A percentile compares a stretch with the other conserved stretches of the same genome.
These are phyloP conservation scores for Steinernema feltiae DNA, from an alignment of 1,140 invertebrate genomes.

Conservation along the genomic window DNA sequence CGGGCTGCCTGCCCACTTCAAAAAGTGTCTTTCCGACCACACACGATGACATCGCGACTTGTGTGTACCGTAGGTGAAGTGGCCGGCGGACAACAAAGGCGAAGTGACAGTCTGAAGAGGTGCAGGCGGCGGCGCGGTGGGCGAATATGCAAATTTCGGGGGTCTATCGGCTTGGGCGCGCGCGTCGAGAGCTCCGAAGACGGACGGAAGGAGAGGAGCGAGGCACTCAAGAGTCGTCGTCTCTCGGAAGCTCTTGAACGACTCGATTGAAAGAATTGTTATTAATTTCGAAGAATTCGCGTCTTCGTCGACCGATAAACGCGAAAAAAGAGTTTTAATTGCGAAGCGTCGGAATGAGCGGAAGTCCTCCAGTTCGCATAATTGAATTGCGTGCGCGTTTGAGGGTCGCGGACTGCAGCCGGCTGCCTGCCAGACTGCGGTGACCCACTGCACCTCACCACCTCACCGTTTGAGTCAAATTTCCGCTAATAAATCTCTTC, in stretches of 20 bases:
- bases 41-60: neutral
- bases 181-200: neutral
- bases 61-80: neutral
- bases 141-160: neutral
- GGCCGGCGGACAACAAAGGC: neutral
- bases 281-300: conserved; percentile 13
- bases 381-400: neutral
- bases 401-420: too few relatives aligned
- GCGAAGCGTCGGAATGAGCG: neutral
- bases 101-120: conserved; percentile 7
- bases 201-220: too few relatives aligned
- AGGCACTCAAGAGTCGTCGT: neutral
- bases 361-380: neutral
- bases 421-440: too few relatives aligned
- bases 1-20: too few relatives aligned
- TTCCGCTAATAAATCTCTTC: neutral
- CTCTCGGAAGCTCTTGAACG: conserved; percentile 3
- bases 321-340: conserved; percentile 13
- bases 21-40: neutral
- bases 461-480: neutral
- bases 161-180: too few relatives aligned
- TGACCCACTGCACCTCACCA: neutral
- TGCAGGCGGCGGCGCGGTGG: neutral
- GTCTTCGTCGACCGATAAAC: neutral
- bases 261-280: neutral